Percentiles rank a stretch among this genome's conserved stretches.
phyloP scores from a whole-genome alignment of 2,113 vertebrate genomes.

The Cyanistes caeruleus region DNA sequence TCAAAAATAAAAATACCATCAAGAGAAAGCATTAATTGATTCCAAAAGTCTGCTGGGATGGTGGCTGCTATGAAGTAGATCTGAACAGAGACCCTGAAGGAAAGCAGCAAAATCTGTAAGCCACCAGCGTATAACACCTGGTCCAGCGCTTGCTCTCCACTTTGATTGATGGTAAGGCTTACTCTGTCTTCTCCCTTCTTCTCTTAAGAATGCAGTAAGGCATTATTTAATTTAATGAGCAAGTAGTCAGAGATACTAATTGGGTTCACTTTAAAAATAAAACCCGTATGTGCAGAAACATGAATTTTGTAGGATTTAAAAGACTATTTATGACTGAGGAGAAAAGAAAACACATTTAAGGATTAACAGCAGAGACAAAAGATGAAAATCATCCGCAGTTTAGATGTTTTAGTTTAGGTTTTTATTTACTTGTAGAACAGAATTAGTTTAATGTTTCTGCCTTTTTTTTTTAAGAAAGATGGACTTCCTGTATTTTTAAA shows the following conservation, averaged over 20 bases:
- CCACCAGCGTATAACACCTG: accelerated
- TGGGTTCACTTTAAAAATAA: not conserved
- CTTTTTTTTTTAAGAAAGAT: not conserved
- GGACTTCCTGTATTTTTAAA: not conserved
- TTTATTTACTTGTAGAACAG: not conserved
- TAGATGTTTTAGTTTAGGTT: too few relatives aligned
- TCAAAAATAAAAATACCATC: not conserved
- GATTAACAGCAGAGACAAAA: not conserved
- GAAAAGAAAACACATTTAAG: not conserved
- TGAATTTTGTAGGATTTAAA: not conserved
- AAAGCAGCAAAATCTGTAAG: not conserved
- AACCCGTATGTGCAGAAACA: not conserved
- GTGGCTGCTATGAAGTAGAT: not conserved
- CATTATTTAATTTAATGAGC: not conserved
- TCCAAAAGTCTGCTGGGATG: not conserved
- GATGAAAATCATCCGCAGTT: not conserved
- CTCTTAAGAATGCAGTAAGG: not conserved
- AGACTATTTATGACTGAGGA: not conserved
- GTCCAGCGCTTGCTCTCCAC: not conserved
- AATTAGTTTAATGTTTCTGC: not conserved
- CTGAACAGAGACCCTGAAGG: not conserved
- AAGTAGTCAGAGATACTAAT: not conserved
- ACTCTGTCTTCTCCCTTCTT: not conserved
- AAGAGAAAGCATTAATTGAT: not conserved
- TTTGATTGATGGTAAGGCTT: not conserved